Evolutionary conservation across 2,888 invertebrate species (phyloP).

Genomic region (Mechanitis messenoides): DNA sequence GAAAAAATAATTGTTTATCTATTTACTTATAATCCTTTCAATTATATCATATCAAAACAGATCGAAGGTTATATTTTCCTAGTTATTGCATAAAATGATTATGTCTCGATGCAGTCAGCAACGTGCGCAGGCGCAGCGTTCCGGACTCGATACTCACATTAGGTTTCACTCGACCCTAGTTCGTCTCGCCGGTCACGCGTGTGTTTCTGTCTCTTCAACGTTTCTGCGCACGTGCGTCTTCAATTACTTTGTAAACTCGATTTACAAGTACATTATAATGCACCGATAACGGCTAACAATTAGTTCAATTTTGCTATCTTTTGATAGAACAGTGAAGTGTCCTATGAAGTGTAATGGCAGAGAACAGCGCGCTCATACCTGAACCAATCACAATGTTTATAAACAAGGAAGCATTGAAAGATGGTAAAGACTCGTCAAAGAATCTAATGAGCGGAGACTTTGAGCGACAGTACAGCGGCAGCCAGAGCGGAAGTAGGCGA

Average conservation of each 20-base stretch:
- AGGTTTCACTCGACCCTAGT: conserved; percentile 44
- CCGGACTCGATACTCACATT: conserved; percentile 25
- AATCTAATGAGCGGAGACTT: conserved; percentile 69
- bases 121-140: conserved; percentile 35
- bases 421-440: conserved; percentile 62
- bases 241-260: conserved; percentile 35
- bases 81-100: conserved; percentile 23
- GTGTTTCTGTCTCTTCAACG: conserved; percentile 33
- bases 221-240: conserved; percentile 40
- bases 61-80: background rate
- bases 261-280: conserved; percentile 58
- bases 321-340: conserved; percentile 49
- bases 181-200: conserved; percentile 49
- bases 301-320: conserved; percentile 36
- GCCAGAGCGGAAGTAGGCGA: conserved; percentile 45
- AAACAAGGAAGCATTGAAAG: conserved; percentile 54
- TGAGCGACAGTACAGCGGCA: conserved; percentile 56
- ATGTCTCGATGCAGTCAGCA: conserved; percentile 19
- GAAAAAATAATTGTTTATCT: too few relatives aligned
- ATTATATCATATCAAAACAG: background rate
- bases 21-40: too few relatives aligned
- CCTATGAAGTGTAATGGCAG: conserved; percentile 53
- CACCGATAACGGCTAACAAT: conserved; percentile 54
- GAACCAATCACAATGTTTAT: conserved; percentile 58
- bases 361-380: conserved; percentile 62